Evolutionary conservation across 1,140 invertebrate species (phyloP), one percentile per base, ranked within the genome.

Genomic region (Trichonephila clavata): DNA sequence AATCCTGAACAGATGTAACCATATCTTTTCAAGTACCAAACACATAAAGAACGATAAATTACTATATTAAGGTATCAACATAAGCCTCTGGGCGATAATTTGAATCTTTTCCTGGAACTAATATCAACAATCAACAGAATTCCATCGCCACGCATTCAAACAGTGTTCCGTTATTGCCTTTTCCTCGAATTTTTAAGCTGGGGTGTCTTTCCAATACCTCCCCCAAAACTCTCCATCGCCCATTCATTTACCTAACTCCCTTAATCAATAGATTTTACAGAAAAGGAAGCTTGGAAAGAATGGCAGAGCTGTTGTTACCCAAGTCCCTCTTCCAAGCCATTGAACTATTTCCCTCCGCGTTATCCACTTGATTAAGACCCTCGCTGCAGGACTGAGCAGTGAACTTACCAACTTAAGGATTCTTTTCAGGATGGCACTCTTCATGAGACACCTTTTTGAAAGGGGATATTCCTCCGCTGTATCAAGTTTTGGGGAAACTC

Each of bases 401-500:
- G 39, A 83, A 83, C 81, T 57, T 59, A 24, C 81, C 50, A 59
- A 83, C 81, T 83, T 83, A 83, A 83, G 43, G 81, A 83, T 83
- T 83, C 81, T 83, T 83, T 83, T 83, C 81, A 83, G 13, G 50
- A 50, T 21, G 81, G 21, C n/a, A 50, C 43, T 83, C 81, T 83
- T 83, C 57, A 57, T 50, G 59, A 57, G 39, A 83, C 50, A 83
- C 50, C 39, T 83, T 83, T 83, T 83, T 83, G 71, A 83, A 83
- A 83, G 57, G 81, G 81, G 50, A 83, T 59, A 83, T 83, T 27
- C n/a, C 81, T 50, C 43, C 81, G 43, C 81, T 43, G 21, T 83
- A 57, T 59, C 39, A 57, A 83, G 81, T 50, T 83, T 83, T 83
- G 21, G 81, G 21, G 50, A 59, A 39, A 83, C 81, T 83, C 50